These are phyloP conservation scores for Akabosia matsudoensis DNA, from an alignment of 1,140 invertebrate genomes.

Conservation along the genomic window DNA sequence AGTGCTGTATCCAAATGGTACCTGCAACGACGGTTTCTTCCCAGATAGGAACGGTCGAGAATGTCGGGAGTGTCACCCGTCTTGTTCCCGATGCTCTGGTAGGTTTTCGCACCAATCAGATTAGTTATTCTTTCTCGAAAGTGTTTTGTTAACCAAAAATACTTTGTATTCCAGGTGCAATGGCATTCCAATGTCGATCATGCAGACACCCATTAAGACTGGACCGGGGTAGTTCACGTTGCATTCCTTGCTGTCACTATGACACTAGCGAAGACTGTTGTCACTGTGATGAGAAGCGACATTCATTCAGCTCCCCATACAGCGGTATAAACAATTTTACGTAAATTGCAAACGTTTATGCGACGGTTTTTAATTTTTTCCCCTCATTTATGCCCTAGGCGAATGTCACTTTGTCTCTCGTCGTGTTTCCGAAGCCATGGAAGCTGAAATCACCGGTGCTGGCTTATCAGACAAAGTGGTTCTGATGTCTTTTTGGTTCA, in stretches of 20 bases:
- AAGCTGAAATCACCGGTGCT: conserved; percentile 25
- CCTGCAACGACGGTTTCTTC: conserved; percentile 38
- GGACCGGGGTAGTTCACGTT: conserved; percentile 43
- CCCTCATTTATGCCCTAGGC: conserved; percentile 14
- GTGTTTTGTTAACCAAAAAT: not conserved
- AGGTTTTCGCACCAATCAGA: not conserved
- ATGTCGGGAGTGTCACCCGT: conserved; percentile 38
- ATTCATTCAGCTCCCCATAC: conserved; percentile 25
- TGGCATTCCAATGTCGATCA: conserved; percentile 38
- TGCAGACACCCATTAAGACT: conserved; percentile 40
- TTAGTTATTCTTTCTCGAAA: too few relatives aligned
- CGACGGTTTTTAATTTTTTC: not conserved
- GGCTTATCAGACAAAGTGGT: conserved; percentile 37
- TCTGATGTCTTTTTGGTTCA: conserved; percentile 41
- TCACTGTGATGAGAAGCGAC: conserved; percentile 45
- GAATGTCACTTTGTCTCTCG: conserved; percentile 45
- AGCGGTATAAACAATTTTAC: conserved; percentile 28
- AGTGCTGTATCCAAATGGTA: not conserved
- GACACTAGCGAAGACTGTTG: conserved; percentile 41
- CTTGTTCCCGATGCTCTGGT: conserved; percentile 44
- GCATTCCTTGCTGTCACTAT: conserved; percentile 40
- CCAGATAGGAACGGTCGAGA: not conserved
- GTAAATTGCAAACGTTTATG: not conserved
- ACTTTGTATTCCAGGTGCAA: conserved; percentile 27
- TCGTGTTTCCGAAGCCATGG: conserved; percentile 42